A percentile compares a stretch with the other conserved stretches of the same genome.
Conservation (phyloP, 2,113 vertebrate species). For the Siphamia tubifer region DNA sequence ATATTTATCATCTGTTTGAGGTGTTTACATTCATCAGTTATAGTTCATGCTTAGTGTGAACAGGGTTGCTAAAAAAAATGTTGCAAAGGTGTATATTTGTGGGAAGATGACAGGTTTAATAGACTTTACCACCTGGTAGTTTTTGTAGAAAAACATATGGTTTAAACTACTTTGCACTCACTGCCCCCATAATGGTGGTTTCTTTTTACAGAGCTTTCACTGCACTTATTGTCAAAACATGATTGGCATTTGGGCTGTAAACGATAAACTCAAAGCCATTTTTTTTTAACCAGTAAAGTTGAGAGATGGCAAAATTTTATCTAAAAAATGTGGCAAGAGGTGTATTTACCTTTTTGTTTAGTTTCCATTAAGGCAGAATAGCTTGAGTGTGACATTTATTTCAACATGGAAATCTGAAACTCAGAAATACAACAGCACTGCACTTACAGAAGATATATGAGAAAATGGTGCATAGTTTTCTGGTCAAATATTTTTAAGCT, state of each 20-base stretch:
- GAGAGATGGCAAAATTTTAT: background rate
- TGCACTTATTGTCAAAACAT: conserved; percentile 31
- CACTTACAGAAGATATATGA: no score
- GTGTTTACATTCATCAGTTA: background rate
- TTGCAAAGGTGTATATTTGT: background rate
- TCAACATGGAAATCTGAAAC: no score
- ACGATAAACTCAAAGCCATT: background rate
- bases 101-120: conserved; percentile 1
- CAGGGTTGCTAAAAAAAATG: background rate
- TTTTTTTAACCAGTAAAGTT: conserved; percentile 3
- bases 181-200: conserved; percentile 7
- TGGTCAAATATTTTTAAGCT: no score
- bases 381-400: no score
- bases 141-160: conserved; percentile 22
- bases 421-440: no score
- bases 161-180: conserved; percentile 5
- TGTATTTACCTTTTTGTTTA: background rate
- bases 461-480: no score
- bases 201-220: conserved; percentile 17
- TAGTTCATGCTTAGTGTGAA: background rate
- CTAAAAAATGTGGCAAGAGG: no score
- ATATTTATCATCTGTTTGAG: background rate
- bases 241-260: conserved; percentile 20
- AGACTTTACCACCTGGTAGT: background rate
- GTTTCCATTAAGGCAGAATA: no score